Base-by-base conservation (phyloP, 1,140 invertebrate genomes). In the Atopsyche davidsoni region DNA sequence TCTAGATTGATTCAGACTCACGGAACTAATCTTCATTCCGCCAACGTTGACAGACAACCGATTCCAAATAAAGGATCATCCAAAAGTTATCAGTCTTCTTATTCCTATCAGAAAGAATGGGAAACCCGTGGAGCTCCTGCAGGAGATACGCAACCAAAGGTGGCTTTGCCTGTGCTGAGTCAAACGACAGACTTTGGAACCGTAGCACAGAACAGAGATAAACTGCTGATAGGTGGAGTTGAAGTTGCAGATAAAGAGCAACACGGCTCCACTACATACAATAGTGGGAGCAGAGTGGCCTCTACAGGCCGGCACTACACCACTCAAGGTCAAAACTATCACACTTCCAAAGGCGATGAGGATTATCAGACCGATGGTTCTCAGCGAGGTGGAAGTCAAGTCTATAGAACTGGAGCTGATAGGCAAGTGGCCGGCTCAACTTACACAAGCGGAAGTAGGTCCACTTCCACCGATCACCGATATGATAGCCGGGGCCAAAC, bases 91-190 rank as follows among this genome's bases (percentile, higher is more conserved):
- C 63, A 72, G 57, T 67, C 69, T 21, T 68, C 70, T 16, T 72
- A 71, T 46, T 70, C 62, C 35, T 73, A 73, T 39, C 65, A 56
- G 23, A 74, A 74, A 49, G 59, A 72, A 64, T 72, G 68, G 69
- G 70, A 74, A 59, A 70, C 65, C 55, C 66, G 68, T 19, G 55
- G 66, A 31, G 57, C 63, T 4, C 58, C 60, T 36, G 45, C 55
- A 35, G 32, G 49, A 41, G 46, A 53, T 38, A 23, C 50, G 24
- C 41, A 53, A 48, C 53, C 59, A n/a, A 44, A 21, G 6, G 21
- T 38, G 3, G 34, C 25, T 31, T 21, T 45, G 44, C 62, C 14
- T 61, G 62, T 22, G n/a, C 60, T 61, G 46, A 62, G 58, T 42
- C 64, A 4, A 18, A 25, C 40, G 14, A 7, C 42, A 32, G 50